These are phyloP conservation scores for Hydrozoanthus gracilis DNA, from an alignment of 92 coral and sea anemone genomes.

Conservation along the genomic window DNA sequence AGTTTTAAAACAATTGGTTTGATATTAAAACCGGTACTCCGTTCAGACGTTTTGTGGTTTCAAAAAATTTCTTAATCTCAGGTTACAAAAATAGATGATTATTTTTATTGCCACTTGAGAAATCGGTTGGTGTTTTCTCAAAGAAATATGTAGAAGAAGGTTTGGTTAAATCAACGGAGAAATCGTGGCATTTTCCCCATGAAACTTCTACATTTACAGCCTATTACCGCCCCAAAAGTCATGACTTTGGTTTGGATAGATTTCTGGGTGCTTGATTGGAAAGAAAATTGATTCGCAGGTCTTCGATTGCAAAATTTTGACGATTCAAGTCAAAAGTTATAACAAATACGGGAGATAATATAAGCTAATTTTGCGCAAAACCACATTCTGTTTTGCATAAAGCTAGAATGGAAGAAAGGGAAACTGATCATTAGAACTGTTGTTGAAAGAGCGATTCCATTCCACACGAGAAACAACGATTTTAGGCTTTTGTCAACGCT, in stretches of 20 bases:
- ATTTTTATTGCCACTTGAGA: conserved; percentile 24
- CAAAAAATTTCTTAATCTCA: not conserved
- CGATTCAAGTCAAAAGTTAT: conserved; percentile 1
- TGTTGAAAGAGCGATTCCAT: conserved; percentile 7
- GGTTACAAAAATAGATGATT: conserved; percentile 3
- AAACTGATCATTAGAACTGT: not conserved
- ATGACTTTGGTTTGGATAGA: conserved; percentile 3
- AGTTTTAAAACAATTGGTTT: conserved; percentile 36
- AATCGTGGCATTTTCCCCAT: not conserved
- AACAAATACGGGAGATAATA: conserved; percentile 31
- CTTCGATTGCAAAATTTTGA: conserved; percentile 22
- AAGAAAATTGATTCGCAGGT: not conserved
- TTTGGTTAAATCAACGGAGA: not conserved
- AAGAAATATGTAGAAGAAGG: conserved; percentile 23
- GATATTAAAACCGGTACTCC: conserved; percentile 33
- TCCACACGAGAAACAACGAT: not conserved
- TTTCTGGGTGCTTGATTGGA: not conserved
- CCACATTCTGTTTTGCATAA: conserved; percentile 6
- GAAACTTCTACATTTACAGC: conserved; percentile 16
- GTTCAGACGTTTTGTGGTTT: conserved; percentile 15
- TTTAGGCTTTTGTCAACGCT: conserved; percentile 11
- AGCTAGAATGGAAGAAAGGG: not conserved
- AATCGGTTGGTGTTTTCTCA: conserved; percentile 21
- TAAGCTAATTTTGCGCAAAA: conserved; percentile 39
- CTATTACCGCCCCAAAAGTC: not conserved